phyloP scores from a whole-genome alignment of 92 coral and sea anemone genomes.

The Palythoa grandiflora region DNA sequence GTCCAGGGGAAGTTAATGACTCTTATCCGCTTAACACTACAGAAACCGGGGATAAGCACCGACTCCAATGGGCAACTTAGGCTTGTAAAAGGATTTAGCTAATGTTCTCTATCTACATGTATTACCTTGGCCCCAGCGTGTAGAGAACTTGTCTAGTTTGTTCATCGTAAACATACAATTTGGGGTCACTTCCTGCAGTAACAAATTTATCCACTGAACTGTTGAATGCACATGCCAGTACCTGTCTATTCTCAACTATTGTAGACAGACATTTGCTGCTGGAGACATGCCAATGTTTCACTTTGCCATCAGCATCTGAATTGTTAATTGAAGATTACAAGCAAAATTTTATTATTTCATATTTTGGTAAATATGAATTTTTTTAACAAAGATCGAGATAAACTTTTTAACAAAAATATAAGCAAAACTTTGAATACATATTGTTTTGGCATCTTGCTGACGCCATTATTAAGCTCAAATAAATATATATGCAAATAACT shows the following conservation, averaged over 20 bases:
- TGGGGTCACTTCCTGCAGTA: slow-evolving; percentile 92
- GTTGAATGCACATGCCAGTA: slow-evolving; percentile 90
- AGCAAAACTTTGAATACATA: too few species aligned
- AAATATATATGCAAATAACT: too few species aligned
- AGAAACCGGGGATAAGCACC: too few species aligned
- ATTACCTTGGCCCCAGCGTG: slow-evolving; percentile 89
- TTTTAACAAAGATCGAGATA: too few species aligned
- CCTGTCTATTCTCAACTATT: slow-evolving; percentile 80
- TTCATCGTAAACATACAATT: slow-evolving; percentile 88
- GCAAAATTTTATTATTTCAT: not conserved
- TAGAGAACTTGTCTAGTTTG: slow-evolving; percentile 79
- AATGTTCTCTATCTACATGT: too few species aligned
- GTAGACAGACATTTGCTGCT: slow-evolving; percentile 84
- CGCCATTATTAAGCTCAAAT: too few species aligned
- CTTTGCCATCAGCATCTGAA: slow-evolving; percentile 94
- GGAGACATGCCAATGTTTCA: slow-evolving; percentile 94
- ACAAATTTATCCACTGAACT: slow-evolving; percentile 80
- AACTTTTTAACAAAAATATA: too few species aligned
- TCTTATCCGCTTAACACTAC: too few species aligned
- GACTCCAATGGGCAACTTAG: too few species aligned
- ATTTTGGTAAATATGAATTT: not conserved
- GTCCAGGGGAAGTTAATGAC: too few species aligned
- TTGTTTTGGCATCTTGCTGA: too few species aligned
- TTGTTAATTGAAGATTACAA: not conserved
- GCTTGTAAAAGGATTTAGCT: too few species aligned